Evolutionary conservation across 2,888 invertebrate genomes (phyloP).

Genomic region (Drosophila kokeensis): DNA sequence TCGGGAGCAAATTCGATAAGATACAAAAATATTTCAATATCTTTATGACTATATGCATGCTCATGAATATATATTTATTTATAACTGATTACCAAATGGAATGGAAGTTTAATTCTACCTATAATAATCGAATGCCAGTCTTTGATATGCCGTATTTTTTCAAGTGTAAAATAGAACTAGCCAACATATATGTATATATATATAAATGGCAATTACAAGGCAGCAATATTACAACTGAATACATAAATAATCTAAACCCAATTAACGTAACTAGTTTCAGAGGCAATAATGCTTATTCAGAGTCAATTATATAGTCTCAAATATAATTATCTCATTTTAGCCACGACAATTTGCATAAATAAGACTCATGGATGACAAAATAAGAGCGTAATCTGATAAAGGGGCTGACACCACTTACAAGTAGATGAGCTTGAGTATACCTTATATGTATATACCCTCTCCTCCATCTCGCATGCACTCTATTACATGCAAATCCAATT

Average conservation of each 20-base stretch:
- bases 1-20: conserved; percentile 14
- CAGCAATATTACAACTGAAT: neutral
- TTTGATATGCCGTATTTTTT: neutral
- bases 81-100: neutral
- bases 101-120: neutral
- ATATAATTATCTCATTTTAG: conserved; percentile 21
- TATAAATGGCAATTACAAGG: too few relatives aligned
- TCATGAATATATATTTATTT: neutral
- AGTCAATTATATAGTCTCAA: conserved; percentile 5
- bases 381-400: conserved; percentile 9
- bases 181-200: neutral
- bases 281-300: conserved; percentile 20
- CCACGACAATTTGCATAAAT: conserved; percentile 19
- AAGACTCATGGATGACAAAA: conserved; percentile 1
- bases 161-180: neutral
- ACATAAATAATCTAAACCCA: conserved; percentile 6
- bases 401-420: conserved; percentile 12
- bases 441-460: neutral
- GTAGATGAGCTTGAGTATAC: neutral
- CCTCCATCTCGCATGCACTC: neutral
- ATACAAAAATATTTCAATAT: conserved; percentile 22
- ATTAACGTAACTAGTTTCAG: conserved; percentile 15
- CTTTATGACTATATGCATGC: conserved; percentile 30
- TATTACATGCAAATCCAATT: conserved; percentile 18
- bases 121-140: neutral